Conservation (phyloP, 2,888 invertebrate genomes). For the Mellilla xanthometata region DNA sequence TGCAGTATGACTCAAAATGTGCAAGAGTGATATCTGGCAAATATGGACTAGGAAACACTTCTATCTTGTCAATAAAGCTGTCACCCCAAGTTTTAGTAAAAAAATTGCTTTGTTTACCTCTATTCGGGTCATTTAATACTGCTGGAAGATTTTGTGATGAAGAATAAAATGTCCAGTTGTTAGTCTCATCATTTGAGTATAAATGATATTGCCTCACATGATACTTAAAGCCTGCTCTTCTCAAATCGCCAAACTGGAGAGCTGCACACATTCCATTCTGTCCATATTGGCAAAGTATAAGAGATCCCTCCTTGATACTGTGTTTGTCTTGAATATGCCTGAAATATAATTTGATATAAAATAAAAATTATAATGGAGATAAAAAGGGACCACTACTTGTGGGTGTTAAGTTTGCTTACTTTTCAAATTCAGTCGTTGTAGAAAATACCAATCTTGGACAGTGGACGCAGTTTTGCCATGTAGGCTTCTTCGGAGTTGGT, state of each 20-base stretch:
- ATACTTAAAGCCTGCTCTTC: conserved; percentile 93
- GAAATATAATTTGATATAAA: no score
- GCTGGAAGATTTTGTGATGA: conserved; percentile 97
- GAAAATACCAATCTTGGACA: conserved; percentile 83
- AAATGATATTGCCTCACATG: conserved; percentile 89
- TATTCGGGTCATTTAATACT: conserved; percentile 96
- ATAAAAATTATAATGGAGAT: conserved; percentile 4
- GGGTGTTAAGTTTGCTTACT: conserved; percentile 54
- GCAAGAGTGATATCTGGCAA: conserved; percentile 91
- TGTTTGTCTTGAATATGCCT: conserved; percentile 91
- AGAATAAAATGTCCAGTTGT: conserved; percentile 93
- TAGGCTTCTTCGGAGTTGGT: conserved; percentile 59
- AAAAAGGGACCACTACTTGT: no score
- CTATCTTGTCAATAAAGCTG: conserved; percentile 92
- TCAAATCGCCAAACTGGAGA: conserved; percentile 94
- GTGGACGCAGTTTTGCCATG: conserved; percentile 85
- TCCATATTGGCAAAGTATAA: conserved; percentile 93
- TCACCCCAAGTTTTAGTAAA: conserved; percentile 99
- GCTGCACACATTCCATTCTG: conserved; percentile 93
- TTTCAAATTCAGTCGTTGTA: conserved; percentile 83
- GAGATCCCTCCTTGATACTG: conserved; percentile 92
- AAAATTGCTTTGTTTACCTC: conserved; percentile 95
- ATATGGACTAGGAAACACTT: conserved; percentile 89
- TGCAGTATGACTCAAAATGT: conserved; percentile 94
- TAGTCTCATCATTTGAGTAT: conserved; percentile 57